Evolutionary conservation across 37 sponge, comb jelly and placozoan genomes (phyloP), one percentile per base, ranked within the genome.

Genomic region (Mnemiopsis leidyi): DNA sequence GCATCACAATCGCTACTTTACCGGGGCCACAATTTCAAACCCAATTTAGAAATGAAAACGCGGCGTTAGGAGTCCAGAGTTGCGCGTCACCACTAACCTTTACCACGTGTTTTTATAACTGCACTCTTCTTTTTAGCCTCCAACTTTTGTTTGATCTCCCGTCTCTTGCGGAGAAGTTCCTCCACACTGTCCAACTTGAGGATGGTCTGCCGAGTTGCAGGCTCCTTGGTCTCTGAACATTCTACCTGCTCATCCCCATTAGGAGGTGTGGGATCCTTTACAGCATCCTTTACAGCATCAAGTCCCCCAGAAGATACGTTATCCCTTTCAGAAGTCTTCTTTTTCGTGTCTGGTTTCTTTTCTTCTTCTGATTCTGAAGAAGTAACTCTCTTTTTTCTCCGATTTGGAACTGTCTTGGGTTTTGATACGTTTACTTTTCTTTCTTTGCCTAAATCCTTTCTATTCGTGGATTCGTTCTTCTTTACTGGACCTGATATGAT

Each of bases 171-270:
- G 30, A 79, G 36, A 23, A 79, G 36, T 33, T 32, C 82, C 82
- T 79, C 82, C 2, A 79, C 82, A 79, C 37, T 36, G 0, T 79
- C 82, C 3, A 79, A 35, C 82, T 79, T 79, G 33, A 79, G 82
- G n/a, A 69, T 25, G 2, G 73, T 69, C 28, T 25, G 28, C 9
- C n/a, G 73, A 25, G 73, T 48, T 18, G 20, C 68, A 67, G 68
- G 18, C 20, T 67, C 68, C 68, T 20, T 67, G 18, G 68, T 67
- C 68, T 67, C 20, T 20, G 13, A 20, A 67, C 68, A 20, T 20
- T 20, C 68, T 20, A 67, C 68, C 68, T 67, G 68, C 13, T 67
- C 18, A 67, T 67, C 13, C 68, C 68, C n/a, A n/a, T n/a, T n/a
- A n/a, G n/a, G n/a, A n/a, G n/a, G n/a, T n/a, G n/a, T n/a, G n/a